Conservation (phyloP, 2,113 vertebrate genomes). For the Marcusenius ussheri region DNA sequence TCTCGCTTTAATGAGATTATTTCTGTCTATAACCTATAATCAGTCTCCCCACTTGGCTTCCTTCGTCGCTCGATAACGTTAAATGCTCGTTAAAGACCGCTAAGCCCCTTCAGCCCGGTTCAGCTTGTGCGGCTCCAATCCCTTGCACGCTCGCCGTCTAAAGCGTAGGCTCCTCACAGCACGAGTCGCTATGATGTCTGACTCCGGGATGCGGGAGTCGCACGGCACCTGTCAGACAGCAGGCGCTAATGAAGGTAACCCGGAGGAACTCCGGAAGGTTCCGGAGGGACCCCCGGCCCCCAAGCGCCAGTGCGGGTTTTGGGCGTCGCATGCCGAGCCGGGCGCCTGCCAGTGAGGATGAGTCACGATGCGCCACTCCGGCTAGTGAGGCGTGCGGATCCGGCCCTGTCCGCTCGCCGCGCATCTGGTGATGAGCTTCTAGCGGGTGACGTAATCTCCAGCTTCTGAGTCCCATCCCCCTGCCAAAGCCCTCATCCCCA, state of each 20-base stretch:
- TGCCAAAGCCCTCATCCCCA: neutral
- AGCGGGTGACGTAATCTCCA: slow-evolving; percentile 10
- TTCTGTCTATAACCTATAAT: slow-evolving; percentile 7
- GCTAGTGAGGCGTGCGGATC: neutral
- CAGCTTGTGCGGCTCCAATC: neutral
- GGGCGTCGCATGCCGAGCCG: neutral
- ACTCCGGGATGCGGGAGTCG: neutral
- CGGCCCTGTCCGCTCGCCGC: neutral
- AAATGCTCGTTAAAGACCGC: neutral
- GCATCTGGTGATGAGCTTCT: slow-evolving; percentile 1
- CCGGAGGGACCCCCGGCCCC: neutral
- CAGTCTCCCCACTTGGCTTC: neutral
- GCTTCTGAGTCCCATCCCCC: neutral
- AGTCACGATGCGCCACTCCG: slow-evolving; percentile 18
- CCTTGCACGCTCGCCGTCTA: neutral
- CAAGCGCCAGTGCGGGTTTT: neutral
- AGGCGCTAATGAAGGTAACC: slow-evolving; percentile 3
- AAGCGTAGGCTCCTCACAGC: neutral
- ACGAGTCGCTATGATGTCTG: neutral
- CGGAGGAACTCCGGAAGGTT: slow-evolving; percentile 1
- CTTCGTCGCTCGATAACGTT: neutral
- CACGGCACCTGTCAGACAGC: slow-evolving; percentile 2
- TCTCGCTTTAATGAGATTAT: slow-evolving; percentile 2
- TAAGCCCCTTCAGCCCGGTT: neutral
- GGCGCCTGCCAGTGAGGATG: slow-evolving; percentile 2